Conservation (phyloP, 2,797 vertebrate species). For the Clamator glandarius region DNA sequence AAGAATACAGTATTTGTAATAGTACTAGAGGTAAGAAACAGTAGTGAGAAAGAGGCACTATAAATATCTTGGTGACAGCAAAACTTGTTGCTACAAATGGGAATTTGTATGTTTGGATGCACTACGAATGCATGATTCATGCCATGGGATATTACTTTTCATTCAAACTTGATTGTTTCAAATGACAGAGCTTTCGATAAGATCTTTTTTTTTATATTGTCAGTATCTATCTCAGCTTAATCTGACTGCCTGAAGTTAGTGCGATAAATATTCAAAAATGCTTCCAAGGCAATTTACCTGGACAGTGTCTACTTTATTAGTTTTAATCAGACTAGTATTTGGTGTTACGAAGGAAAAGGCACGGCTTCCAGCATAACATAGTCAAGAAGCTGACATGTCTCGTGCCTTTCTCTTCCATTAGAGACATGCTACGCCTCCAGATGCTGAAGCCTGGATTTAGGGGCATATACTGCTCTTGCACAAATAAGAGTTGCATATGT, state of each 20-base stretch:
- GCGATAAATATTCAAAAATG: neutral
- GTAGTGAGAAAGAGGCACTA: neutral
- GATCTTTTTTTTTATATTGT: neutral
- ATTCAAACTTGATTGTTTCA: neutral
- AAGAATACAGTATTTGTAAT: neutral
- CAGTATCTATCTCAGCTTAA: neutral
- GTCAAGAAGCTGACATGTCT: conserved; percentile 47
- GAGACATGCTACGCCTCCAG: conserved; percentile 60
- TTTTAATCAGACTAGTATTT: neutral
- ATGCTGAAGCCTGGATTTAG: conserved; percentile 61
- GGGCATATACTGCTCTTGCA: conserved; percentile 52
- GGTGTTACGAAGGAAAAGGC: neutral
- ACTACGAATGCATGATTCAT: neutral
- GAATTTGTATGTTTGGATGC: neutral
- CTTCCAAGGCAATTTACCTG: conserved; percentile 30
- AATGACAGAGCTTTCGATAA: neutral
- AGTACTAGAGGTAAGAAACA: neutral
- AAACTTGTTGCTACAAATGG: neutral
- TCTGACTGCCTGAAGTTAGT: neutral
- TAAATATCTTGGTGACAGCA: neutral
- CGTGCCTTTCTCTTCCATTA: conserved; percentile 57
- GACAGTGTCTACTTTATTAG: neutral
- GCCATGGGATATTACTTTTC: neutral
- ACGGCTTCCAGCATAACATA: neutral
- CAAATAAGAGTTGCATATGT: conserved; percentile 69